Evolutionary conservation across 1,140 invertebrate genomes (phyloP).

Genomic region (Leptinotarsa texana): DNA sequence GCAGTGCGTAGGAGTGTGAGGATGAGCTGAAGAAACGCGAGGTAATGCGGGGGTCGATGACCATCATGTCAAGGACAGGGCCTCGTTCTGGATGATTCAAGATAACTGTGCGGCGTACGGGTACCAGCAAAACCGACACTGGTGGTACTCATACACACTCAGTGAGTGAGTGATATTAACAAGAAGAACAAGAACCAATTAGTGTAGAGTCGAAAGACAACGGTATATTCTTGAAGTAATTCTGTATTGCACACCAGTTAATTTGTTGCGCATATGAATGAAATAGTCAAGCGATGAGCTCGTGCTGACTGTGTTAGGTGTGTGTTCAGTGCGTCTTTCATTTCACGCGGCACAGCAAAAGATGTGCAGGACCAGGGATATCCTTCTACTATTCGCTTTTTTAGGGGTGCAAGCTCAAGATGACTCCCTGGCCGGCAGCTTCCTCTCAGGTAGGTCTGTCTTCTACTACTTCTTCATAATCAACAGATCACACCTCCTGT

Average conservation of each 20-base stretch:
- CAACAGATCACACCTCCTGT: not conserved
- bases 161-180: slow-evolving; percentile 27
- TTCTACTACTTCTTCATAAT: slow-evolving; percentile 4
- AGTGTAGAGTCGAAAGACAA: slow-evolving; percentile 38
- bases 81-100: slow-evolving; percentile 39
- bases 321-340: slow-evolving; percentile 32
- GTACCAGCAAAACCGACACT: slow-evolving; percentile 32
- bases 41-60: slow-evolving; percentile 46
- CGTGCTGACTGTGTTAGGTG: slow-evolving; percentile 44
- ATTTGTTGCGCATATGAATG: slow-evolving; percentile 43
- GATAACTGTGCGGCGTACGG: slow-evolving; percentile 43
- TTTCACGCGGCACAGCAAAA: slow-evolving; percentile 26
- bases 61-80: slow-evolving; percentile 49
- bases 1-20: slow-evolving; percentile 37
- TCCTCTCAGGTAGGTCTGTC: slow-evolving; percentile 69
- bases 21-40: slow-evolving; percentile 39
- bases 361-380: slow-evolving; percentile 43
- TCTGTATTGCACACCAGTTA: slow-evolving; percentile 46
- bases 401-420: slow-evolving; percentile 61
- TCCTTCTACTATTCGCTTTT: slow-evolving; percentile 35
- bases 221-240: slow-evolving; percentile 52
- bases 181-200: slow-evolving; percentile 32
- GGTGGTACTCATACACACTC: slow-evolving; percentile 21
- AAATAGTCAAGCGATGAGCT: slow-evolving; percentile 44
- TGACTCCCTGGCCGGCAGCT: slow-evolving; percentile 76